phyloP scores from a whole-genome alignment of 1,140 invertebrate genomes.

The Neodiprion virginianus region DNA sequence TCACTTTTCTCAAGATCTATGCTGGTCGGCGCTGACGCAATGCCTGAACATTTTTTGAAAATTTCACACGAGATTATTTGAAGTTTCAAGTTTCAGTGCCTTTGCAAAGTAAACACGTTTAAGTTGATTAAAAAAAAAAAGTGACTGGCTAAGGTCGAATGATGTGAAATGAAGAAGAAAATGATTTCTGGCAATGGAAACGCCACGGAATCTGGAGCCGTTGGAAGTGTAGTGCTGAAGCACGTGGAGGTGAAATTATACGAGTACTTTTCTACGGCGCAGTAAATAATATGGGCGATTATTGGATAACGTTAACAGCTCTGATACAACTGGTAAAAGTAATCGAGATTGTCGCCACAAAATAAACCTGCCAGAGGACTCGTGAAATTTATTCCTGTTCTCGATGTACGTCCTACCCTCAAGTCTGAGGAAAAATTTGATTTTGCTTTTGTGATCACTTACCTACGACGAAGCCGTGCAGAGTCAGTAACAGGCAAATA shows the following conservation, averaged over 20 bases:
- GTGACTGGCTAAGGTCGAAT: no score
- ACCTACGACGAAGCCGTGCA: conserved; percentile 4
- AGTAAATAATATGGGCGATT: no score
- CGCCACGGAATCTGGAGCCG: no score
- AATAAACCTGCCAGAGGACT: neutral
- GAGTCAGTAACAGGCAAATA: neutral
- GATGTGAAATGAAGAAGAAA: no score
- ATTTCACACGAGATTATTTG: neutral
- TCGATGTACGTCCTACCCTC: neutral
- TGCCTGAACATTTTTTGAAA: conserved; percentile 24
- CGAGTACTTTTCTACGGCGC: no score
- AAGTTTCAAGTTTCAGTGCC: no score
- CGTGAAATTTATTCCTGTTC: neutral
- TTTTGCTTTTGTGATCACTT: neutral
- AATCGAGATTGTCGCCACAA: neutral
- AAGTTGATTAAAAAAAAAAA: no score
- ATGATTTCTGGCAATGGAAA: no score
- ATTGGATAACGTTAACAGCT: neutral
- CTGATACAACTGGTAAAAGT: neutral
- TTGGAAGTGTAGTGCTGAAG: no score
- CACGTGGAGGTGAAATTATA: no score
- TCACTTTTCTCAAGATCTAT: neutral
- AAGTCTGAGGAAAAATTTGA: neutral
- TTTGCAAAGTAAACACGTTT: no score
- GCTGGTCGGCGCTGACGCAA: conserved; percentile 19